phyloP scores from a whole-genome alignment of 2,888 invertebrate genomes.

The Nephrotoma flavescens region DNA sequence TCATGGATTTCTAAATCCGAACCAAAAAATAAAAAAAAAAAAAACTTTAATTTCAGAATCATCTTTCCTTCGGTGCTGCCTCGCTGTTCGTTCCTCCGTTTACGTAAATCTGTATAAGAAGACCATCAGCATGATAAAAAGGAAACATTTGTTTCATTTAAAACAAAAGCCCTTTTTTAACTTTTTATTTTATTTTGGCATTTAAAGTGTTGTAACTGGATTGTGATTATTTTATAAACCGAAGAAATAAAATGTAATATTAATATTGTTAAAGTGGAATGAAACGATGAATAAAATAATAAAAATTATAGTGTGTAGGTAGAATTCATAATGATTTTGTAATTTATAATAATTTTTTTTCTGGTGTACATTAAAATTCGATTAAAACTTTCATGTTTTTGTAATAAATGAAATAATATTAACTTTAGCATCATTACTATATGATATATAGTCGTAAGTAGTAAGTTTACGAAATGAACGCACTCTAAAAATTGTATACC shows the following conservation, averaged over 20 bases:
- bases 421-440: background rate
- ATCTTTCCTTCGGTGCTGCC: background rate
- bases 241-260: background rate
- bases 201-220: background rate
- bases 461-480: background rate
- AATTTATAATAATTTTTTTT: background rate
- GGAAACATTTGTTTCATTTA: background rate
- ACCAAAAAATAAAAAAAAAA: background rate
- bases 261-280: background rate
- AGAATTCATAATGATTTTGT: background rate
- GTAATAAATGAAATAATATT: background rate
- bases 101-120: background rate
- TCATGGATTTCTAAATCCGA: background rate
- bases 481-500: background rate
- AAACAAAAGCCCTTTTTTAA: background rate
- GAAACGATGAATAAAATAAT: background rate
- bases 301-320: background rate
- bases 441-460: background rate
- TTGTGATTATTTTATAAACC: background rate
- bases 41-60: background rate
- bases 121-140: background rate
- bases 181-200: background rate
- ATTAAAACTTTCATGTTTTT: background rate
- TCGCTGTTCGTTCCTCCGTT: background rate
- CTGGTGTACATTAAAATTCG: background rate